Evolutionary conservation across 2,797 vertebrate genomes (phyloP).

Genomic region (Anolis apletophallus): DNA sequence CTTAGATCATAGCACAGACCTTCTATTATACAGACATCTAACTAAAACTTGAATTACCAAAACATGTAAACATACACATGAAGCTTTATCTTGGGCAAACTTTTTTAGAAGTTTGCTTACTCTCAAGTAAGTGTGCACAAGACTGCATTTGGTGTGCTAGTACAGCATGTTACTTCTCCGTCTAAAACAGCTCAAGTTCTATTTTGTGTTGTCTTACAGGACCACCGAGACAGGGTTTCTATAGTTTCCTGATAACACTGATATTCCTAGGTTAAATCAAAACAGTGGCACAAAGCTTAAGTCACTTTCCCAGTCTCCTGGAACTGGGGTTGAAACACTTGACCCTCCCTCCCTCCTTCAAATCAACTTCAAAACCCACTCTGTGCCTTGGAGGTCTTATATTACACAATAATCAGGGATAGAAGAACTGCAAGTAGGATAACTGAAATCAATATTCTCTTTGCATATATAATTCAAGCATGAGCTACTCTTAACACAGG

Average conservation of each 20-base stretch:
- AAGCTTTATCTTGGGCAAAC: background rate
- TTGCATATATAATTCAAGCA: background rate
- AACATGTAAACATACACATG: background rate
- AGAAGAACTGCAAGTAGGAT: background rate
- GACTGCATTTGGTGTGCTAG: background rate
- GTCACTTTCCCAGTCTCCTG: background rate
- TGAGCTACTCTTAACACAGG: background rate
- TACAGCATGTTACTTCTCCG: background rate
- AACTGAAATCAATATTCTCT: background rate
- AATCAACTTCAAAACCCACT: background rate
- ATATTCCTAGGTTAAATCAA: background rate
- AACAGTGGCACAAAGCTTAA: background rate
- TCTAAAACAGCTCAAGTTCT: background rate
- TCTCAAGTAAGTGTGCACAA: background rate
- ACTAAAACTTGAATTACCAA: background rate
- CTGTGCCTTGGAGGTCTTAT: background rate
- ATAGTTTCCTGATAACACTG: fast-evolving
- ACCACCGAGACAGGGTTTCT: background rate
- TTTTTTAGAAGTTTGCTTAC: background rate
- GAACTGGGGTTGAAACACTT: background rate
- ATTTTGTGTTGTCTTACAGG: background rate
- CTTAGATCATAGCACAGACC: background rate
- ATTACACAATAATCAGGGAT: background rate
- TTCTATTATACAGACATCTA: background rate
- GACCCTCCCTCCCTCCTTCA: too few species aligned